These are phyloP conservation scores for Tachina grossa DNA, from an alignment of 2,888 invertebrate genomes.

Conservation along the genomic window DNA sequence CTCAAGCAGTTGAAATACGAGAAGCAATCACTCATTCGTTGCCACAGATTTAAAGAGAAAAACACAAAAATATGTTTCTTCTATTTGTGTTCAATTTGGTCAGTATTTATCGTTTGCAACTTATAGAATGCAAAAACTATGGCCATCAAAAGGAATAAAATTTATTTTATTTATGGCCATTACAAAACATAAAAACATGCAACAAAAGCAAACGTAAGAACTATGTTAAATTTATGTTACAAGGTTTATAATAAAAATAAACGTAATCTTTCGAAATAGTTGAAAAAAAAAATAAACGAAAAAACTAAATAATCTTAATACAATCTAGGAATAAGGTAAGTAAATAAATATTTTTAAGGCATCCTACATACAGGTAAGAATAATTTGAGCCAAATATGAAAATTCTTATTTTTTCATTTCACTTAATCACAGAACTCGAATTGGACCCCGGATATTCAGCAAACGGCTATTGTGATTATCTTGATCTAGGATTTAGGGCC, in stretches of 20 bases:
- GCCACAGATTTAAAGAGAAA: constrained; percentile 25
- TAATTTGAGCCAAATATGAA: too few relatives aligned
- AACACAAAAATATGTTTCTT: not conserved
- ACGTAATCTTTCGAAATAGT: constrained; percentile 3
- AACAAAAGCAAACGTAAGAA: constrained; percentile 27
- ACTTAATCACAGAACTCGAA: too few relatives aligned
- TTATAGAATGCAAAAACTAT: constrained; percentile 52
- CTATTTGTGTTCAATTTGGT: constrained; percentile 15
- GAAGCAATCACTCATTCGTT: constrained; percentile 18
- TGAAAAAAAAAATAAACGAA: not conserved
- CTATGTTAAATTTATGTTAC: constrained; percentile 59
- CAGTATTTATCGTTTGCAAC: constrained; percentile 34
- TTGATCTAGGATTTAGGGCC: too few relatives aligned
- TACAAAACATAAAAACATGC: constrained; percentile 23
- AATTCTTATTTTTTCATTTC: too few relatives aligned
- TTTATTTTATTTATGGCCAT: constrained; percentile 48
- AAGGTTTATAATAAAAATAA: constrained; percentile 54
- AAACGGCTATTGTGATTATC: too few relatives aligned
- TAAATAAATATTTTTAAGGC: too few relatives aligned
- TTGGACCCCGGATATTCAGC: too few relatives aligned
- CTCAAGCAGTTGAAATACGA: constrained; percentile 48
- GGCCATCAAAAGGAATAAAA: constrained; percentile 66
- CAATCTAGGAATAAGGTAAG: not conserved
- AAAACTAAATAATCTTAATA: not conserved
- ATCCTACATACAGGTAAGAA: too few relatives aligned